Evolutionary conservation across 2,797 vertebrate genomes (phyloP).

Genomic region (Heterohyrax brucei): DNA sequence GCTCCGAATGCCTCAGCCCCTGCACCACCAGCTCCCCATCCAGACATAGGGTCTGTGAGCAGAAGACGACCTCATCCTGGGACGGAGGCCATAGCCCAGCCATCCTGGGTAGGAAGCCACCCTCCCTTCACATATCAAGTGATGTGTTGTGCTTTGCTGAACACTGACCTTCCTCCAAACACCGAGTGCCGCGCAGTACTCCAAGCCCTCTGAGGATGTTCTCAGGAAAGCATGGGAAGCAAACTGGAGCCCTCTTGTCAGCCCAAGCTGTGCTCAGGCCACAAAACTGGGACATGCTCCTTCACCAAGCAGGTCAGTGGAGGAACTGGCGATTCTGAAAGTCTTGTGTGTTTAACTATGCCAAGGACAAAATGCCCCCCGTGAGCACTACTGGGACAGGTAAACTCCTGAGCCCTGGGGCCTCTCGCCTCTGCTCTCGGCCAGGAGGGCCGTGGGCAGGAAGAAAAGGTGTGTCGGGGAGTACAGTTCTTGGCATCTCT

Average conservation of each 20-base stretch:
- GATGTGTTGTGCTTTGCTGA: no score
- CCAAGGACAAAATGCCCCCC: not conserved
- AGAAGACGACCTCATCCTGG: not conserved
- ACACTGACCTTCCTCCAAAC: no score
- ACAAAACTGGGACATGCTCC: not conserved
- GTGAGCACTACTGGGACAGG: not conserved
- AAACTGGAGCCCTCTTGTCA: no score
- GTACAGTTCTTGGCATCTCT: no score
- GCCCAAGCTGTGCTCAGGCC: not conserved
- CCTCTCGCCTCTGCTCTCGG: not conserved
- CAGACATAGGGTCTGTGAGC: not conserved
- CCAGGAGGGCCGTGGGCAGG: not conserved
- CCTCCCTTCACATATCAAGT: not conserved
- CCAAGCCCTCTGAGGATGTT: not conserved
- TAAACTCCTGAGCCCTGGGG: not conserved
- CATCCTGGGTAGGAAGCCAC: not conserved
- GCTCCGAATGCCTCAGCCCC: not conserved
- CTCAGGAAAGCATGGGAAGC: not conserved
- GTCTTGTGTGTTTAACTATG: not conserved
- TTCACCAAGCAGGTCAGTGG: not conserved
- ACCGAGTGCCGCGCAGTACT: fast-evolving
- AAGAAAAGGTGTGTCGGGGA: no score
- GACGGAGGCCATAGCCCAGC: not conserved
- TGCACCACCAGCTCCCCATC: not conserved
- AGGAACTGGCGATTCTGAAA: not conserved